A percentile compares a stretch with the other conserved stretches of the same genome.
Evolutionary conservation across 30 jellyfish, hydroid and myxozoan species (phyloP).

Genomic region (Pseudorhiza aurosa): DNA sequence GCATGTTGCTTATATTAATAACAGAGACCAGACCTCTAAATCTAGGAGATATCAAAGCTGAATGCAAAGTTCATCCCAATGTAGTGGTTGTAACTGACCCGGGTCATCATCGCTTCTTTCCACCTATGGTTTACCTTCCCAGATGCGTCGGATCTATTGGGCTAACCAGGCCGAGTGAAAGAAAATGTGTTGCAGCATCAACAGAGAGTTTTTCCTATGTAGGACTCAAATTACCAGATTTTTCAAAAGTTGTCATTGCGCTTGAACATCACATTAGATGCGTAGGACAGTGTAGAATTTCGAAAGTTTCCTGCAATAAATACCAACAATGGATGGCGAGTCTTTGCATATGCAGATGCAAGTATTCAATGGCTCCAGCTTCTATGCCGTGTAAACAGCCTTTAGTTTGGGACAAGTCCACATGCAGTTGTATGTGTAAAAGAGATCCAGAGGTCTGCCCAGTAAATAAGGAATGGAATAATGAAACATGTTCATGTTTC

Average conservation of each 20-base stretch:
- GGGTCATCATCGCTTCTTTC: slow-evolving; percentile 21
- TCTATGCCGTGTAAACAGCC: slow-evolving; percentile 35
- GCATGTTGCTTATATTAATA: background rate
- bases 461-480: slow-evolving; percentile 48
- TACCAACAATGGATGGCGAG: slow-evolving; percentile 12
- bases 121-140: slow-evolving; percentile 27
- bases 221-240: background rate
- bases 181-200: slow-evolving; percentile 28
- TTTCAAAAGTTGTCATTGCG: background rate
- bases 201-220: background rate
- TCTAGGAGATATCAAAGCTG: background rate
- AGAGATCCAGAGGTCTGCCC: slow-evolving; percentile 6
- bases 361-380: slow-evolving; percentile 17
- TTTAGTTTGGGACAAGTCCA: slow-evolving; percentile 12
- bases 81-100: slow-evolving; percentile 51
- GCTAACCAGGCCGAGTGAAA: background rate
- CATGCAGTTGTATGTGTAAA: slow-evolving; percentile 45
- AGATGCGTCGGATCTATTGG: slow-evolving; percentile 41
- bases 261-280: slow-evolving; percentile 22
- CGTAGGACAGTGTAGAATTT: slow-evolving; percentile 10
- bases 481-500: slow-evolving; percentile 27
- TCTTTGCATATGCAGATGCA: slow-evolving; percentile 32
- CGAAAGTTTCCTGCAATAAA: slow-evolving; percentile 7
- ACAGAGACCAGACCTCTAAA: background rate
- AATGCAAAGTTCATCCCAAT: slow-evolving; percentile 15